phyloP scores from a whole-genome alignment of 1,140 invertebrate genomes.

The Oncopeltus fasciatus region DNA sequence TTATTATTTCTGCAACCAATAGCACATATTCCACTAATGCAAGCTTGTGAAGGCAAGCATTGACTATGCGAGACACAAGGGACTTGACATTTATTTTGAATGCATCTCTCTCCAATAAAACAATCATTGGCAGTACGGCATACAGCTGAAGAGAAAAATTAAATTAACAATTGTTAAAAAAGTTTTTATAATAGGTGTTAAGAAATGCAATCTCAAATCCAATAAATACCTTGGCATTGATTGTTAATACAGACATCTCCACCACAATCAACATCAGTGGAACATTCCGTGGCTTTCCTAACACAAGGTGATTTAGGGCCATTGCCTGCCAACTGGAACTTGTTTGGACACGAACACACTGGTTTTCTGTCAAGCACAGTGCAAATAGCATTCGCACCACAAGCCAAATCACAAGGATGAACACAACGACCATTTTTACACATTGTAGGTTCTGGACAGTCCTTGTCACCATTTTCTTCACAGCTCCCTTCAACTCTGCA shows the following conservation, averaged over 20 bases:
- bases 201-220: too few species aligned
- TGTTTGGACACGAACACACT: conserved; percentile 55
- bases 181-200: too few species aligned
- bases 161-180: neutral
- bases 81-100: conserved; percentile 57
- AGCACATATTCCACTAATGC: conserved; percentile 57
- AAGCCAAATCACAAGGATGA: conserved; percentile 61
- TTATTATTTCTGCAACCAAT: conserved; percentile 68
- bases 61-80: conserved; percentile 65
- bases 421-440: conserved; percentile 57
- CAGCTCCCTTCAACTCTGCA: conserved; percentile 60
- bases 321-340: conserved; percentile 46
- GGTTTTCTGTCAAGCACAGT: conserved; percentile 56
- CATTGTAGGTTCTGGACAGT: conserved; percentile 57
- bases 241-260: conserved; percentile 63
- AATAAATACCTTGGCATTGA: conserved; percentile 52
- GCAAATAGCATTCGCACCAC: conserved; percentile 62
- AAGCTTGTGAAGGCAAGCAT: conserved; percentile 64
- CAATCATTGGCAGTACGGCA: conserved; percentile 66
- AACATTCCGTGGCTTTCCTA: conserved; percentile 46
- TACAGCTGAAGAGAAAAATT: conserved; percentile 47
- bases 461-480: conserved; percentile 48
- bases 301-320: conserved; percentile 54
- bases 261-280: conserved; percentile 55
- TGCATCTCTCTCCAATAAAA: conserved; percentile 60